Evolutionary conservation across 2,888 invertebrate species (phyloP), one percentile per base, ranked within the genome.

Genomic region (Morpho helenor): DNA sequence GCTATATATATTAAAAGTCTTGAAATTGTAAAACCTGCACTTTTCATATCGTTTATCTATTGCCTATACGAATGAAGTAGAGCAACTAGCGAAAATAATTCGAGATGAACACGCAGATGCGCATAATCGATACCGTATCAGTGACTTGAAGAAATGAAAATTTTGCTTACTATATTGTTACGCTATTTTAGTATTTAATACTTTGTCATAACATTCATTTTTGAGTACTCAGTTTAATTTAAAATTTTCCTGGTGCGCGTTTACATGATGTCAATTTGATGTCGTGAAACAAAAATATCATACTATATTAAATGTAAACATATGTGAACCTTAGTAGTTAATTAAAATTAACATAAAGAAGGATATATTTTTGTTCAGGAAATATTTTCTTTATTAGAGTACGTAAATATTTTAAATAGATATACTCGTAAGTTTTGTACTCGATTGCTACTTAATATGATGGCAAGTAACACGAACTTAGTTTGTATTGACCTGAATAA

Each of bases 51-150:
- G 9, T 41, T 41, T 59, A 58, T 58, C 56, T 53, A 58, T 63
- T 54, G 53, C 58, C 44, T 49, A 49, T 63, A 44, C 47, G 49
- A 22, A 61, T 23, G 42, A 63, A 65, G 57, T 65, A 58, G 65
- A 66, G 63, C 63, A 67, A 53, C 52, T 58, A 64, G 64, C 66
- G 65, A 47, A 55, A 57, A 63, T 61, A 55, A 67, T 64, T 57
- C 49, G 63, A 64, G 62, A 67, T 63, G 63, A 54, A 58, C 65
- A 63, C 66, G 65, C 62, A 63, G 60, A 60, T 60, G 61, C 51
- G 55, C 56, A 56, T 44, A 51, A 57, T 57, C 51, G 55, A 55
- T 54, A 54, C 58, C 45, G 53, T 57, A 61, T 54, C 60, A 48
- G 57, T 49, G 49, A 44, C 47, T 49, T 31, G 45, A 44, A 39